phyloP scores from a whole-genome alignment of 2,888 invertebrate genomes.

The Morinoia aosen region DNA sequence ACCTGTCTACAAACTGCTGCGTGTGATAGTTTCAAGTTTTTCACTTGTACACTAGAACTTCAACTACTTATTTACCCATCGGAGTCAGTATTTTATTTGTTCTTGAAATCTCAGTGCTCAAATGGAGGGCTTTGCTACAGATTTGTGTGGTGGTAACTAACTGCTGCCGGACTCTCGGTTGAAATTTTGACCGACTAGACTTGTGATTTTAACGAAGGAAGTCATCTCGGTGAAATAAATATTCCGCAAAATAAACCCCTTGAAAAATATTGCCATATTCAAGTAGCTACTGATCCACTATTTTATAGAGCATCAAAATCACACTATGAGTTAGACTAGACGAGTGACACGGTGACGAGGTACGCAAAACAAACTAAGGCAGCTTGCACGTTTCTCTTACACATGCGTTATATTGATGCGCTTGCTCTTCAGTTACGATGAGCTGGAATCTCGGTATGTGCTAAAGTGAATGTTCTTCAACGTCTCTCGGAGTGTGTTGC shows the following conservation, averaged over 20 bases:
- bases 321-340: not conserved
- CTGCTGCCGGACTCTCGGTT: not conserved
- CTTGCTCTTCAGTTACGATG: not conserved
- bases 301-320: no score
- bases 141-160: not conserved
- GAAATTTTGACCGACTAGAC: not conserved
- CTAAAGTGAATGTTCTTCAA: not conserved
- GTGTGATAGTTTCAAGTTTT: no score
- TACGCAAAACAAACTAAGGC: not conserved
- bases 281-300: no score
- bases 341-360: no score
- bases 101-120: not conserved
- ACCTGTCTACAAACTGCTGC: not conserved
- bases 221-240: no score
- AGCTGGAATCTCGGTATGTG: not conserved
- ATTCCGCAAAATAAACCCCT: not conserved
- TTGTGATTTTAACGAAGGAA: no score
- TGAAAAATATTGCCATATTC: no score
- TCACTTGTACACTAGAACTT: no score
- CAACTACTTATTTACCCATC: no score
- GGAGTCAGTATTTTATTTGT: not conserved
- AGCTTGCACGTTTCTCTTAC: not conserved
- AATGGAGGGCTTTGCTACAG: not conserved
- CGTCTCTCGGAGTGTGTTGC: not conserved
- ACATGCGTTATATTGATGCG: not conserved